Evolutionary conservation across 2,113 vertebrate species (phyloP).

Genomic region (Pelobates fuscus): DNA sequence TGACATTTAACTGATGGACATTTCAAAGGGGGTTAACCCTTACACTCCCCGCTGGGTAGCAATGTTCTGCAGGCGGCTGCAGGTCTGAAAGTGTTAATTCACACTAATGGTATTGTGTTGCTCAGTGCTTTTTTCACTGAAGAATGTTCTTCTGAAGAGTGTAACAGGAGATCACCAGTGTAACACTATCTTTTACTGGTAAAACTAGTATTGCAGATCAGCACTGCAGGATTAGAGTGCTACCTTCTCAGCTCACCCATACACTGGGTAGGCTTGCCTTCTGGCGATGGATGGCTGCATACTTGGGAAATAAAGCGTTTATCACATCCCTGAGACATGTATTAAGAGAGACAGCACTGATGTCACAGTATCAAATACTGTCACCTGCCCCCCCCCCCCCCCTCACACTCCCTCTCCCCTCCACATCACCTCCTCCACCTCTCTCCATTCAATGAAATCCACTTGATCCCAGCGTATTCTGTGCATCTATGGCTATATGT

Average conservation of each 20-base stretch:
- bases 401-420: too few species aligned
- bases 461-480: too few species aligned
- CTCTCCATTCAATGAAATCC: too few species aligned
- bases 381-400: not conserved
- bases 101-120: not conserved
- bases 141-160: not conserved
- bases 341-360: constrained; percentile 24
- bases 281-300: constrained; percentile 13
- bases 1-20: too few species aligned
- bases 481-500: too few species aligned
- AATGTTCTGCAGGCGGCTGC: not conserved
- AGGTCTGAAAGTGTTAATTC: constrained; percentile 9
- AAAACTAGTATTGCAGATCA: not conserved
- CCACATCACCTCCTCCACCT: too few species aligned
- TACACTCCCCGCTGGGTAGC: not conserved
- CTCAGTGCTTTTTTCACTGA: not conserved
- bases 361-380: constrained; percentile 5
- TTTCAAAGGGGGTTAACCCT: not conserved
- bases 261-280: not conserved
- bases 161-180: constrained; percentile 13
- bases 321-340: constrained; percentile 28
- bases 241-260: not conserved
- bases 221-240: not conserved
- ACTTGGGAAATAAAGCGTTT: constrained; percentile 1
- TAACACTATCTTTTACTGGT: constrained; percentile 9